Evolutionary conservation across 2,113 vertebrate genomes (phyloP).

Genomic region (Atractosteus spatula): DNA sequence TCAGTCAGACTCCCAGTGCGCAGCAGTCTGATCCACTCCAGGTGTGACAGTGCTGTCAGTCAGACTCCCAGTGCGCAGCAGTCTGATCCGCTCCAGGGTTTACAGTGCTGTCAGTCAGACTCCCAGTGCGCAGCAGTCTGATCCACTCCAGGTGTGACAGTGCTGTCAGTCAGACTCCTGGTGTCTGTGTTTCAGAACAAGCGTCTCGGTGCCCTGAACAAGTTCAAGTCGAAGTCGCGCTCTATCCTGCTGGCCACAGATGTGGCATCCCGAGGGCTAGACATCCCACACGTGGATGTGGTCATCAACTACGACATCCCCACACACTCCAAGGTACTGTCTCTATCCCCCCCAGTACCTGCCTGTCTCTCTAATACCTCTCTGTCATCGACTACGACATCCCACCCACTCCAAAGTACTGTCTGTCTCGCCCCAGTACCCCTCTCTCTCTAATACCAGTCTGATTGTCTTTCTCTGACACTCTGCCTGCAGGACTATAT

Average conservation of each 20-base stretch:
- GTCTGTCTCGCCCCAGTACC: not conserved
- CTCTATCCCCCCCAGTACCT: not conserved
- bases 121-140: too few relatives aligned
- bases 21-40: too few relatives aligned
- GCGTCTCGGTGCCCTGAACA: slow-evolving; percentile 89
- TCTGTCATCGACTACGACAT: slow-evolving; percentile 95
- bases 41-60: too few relatives aligned
- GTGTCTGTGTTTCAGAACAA: slow-evolving; percentile 72
- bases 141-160: too few relatives aligned
- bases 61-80: too few relatives aligned
- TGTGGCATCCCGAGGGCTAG: slow-evolving; percentile 91
- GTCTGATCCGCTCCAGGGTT: too few relatives aligned
- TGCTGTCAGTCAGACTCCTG: too few relatives aligned
- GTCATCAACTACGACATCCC: slow-evolving; percentile 98
- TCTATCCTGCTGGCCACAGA: slow-evolving; percentile 93
- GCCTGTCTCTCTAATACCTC: too few relatives aligned
- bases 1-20: too few relatives aligned
- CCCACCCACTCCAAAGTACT: slow-evolving; percentile 94
- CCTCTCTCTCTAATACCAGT: not conserved
- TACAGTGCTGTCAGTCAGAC: too few relatives aligned
- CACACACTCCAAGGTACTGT: slow-evolving; percentile 89
- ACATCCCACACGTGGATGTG: slow-evolving; percentile 96
- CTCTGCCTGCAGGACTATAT: slow-evolving; percentile 84
- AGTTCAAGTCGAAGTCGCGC: slow-evolving; percentile 94
- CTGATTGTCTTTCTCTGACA: not conserved